Conservation (phyloP, 2,888 invertebrate genomes). For the Drosophila paranaensis region DNA sequence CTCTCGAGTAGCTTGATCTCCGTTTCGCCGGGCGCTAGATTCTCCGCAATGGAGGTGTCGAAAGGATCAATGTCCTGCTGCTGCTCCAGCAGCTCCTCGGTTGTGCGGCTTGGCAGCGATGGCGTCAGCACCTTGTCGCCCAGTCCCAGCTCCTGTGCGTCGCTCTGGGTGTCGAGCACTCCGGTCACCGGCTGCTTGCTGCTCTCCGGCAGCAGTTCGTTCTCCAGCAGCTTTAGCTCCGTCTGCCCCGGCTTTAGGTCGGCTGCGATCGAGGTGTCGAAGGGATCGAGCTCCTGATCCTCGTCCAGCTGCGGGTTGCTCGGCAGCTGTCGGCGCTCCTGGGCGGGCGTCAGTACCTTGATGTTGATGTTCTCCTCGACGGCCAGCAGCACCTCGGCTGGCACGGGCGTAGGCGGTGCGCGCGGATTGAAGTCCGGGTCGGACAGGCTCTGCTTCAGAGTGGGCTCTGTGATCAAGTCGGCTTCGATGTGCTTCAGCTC, state of each 20-base stretch:
- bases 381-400: constrained; percentile 84
- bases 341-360: constrained; percentile 89
- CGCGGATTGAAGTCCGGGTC: constrained; percentile 88
- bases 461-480: constrained; percentile 87
- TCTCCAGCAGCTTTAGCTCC: constrained; percentile 91
- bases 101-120: constrained; percentile 84
- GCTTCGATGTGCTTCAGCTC: constrained; percentile 91
- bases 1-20: constrained; percentile 91
- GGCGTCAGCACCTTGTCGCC: constrained; percentile 90
- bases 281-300: constrained; percentile 88
- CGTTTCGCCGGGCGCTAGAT: constrained; percentile 91
- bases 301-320: constrained; percentile 46
- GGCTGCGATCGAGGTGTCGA: constrained; percentile 92
- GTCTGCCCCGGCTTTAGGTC: constrained; percentile 91
- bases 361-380: constrained; percentile 87
- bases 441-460: constrained; percentile 87
- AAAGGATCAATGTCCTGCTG: constrained; percentile 90
- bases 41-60: constrained; percentile 93
- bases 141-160: constrained; percentile 86
- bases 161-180: constrained; percentile 84
- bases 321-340: constrained; percentile 85
- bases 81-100: constrained; percentile 76
- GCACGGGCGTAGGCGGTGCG: constrained; percentile 83
- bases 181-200: constrained; percentile 75
- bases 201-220: constrained; percentile 88